A percentile compares a stretch with the other conserved stretches of the same genome.
Evolutionary conservation across 2,797 vertebrate genomes (phyloP).

Genomic region (Sebastes melanostomus): DNA sequence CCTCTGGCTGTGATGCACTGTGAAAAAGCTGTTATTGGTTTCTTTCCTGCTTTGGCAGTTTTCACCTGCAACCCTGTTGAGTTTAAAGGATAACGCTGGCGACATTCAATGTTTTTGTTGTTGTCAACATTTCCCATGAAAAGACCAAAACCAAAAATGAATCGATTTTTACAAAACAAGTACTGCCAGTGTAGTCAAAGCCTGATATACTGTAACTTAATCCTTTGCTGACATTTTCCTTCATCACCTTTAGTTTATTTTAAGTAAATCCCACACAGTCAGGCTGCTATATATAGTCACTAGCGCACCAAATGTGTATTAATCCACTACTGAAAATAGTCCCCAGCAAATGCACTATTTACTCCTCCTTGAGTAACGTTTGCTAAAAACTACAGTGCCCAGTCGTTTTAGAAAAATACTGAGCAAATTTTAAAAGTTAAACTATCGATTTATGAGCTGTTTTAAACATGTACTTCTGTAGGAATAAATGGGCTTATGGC

Average conservation of each 20-base stretch:
- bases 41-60: neutral
- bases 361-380: neutral
- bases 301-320: neutral
- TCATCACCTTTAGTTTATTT: neutral
- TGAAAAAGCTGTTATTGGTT: neutral
- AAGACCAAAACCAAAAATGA: neutral
- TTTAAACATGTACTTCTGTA: neutral
- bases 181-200: neutral
- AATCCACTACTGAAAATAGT: neutral
- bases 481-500: neutral
- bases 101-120: neutral
- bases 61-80: neutral
- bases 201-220: neutral
- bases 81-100: neutral
- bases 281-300: neutral
- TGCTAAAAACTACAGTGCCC: neutral
- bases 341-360: neutral
- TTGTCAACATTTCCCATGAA: neutral
- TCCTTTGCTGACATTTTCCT: neutral
- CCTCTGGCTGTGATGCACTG: constrained; percentile 2
- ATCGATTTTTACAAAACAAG: neutral
- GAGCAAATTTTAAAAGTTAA: neutral
- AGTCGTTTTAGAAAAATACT: neutral
- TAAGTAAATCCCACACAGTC: neutral
- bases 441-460: no score